Evolutionary conservation across 2,113 vertebrate species (phyloP).

Genomic region (Zosterops pallidus): DNA sequence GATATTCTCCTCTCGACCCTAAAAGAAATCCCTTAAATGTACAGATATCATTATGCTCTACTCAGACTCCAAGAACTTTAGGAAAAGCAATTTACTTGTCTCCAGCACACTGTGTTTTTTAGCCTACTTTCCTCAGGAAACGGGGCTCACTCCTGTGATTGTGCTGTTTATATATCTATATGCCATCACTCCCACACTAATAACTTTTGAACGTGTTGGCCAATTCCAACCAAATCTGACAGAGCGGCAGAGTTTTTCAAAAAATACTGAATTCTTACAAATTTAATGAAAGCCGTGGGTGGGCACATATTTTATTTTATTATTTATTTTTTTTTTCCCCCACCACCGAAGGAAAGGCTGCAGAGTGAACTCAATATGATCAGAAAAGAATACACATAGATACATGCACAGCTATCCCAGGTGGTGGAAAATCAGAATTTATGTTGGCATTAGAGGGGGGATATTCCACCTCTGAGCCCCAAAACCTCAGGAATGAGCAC

Average conservation of each 20-base stretch:
- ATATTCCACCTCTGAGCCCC: background rate
- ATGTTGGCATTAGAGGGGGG: accelerated
- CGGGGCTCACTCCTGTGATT: slow-evolving; percentile 55
- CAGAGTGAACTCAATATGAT: slow-evolving; percentile 24
- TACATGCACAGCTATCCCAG: background rate
- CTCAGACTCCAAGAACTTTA: background rate
- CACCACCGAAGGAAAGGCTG: slow-evolving; percentile 48
- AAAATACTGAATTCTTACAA: slow-evolving; percentile 59
- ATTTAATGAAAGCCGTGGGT: slow-evolving; percentile 66
- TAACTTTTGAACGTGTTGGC: slow-evolving; percentile 68
- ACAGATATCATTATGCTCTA: background rate
- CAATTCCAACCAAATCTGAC: slow-evolving; percentile 65
- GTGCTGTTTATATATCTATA: slow-evolving; percentile 66
- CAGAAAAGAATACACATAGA: background rate
- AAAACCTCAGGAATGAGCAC: accelerated
- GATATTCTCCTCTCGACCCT: background rate
- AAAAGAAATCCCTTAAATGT: background rate
- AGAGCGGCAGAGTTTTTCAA: slow-evolving; percentile 54
- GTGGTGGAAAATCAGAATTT: background rate
- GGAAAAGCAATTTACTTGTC: slow-evolving; percentile 34
- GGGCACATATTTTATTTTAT: background rate
- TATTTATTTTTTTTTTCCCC: background rate
- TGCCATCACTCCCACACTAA: slow-evolving; percentile 70
- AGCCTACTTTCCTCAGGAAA: slow-evolving; percentile 62
- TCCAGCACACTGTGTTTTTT: slow-evolving; percentile 46